These are phyloP conservation scores for Mythimna pallens DNA, from an alignment of 2,888 invertebrate genomes.

Conservation along the genomic window DNA sequence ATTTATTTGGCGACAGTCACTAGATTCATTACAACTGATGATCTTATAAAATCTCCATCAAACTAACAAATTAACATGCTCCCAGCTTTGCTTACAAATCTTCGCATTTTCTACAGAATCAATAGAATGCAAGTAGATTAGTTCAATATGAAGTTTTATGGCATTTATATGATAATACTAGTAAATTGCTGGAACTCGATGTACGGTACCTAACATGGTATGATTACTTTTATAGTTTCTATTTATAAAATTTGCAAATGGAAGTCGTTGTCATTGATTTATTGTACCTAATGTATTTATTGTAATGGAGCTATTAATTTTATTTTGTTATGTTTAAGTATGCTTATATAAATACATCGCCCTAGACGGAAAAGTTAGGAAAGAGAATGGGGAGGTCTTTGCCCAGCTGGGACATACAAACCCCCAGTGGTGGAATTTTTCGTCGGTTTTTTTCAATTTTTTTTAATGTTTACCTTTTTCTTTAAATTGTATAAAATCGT, in stretches of 20 bases:
- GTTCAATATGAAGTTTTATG: slow-evolving; percentile 13
- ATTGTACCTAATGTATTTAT: background rate
- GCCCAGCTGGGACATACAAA: no score
- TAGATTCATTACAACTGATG: no score
- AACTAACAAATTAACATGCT: slow-evolving; percentile 15
- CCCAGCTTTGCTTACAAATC: slow-evolving; percentile 35
- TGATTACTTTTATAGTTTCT: slow-evolving; percentile 1
- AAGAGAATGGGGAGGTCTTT: no score
- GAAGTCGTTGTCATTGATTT: slow-evolving; percentile 7
- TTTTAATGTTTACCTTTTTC: no score
- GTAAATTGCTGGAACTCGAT: slow-evolving; percentile 20
- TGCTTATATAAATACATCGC: no score
- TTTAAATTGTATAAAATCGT: no score
- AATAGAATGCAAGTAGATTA: slow-evolving; percentile 5
- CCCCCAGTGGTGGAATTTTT: no score
- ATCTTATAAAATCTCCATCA: slow-evolving; percentile 1
- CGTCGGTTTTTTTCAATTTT: no score
- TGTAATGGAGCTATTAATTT: background rate
- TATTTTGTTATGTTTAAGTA: background rate
- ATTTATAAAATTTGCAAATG: slow-evolving; percentile 2
- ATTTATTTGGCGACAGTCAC: no score
- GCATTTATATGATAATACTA: slow-evolving; percentile 42
- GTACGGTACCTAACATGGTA: background rate
- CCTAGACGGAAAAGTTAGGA: no score
- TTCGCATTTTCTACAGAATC: slow-evolving; percentile 15